phyloP scores from a whole-genome alignment of 2,797 vertebrate species.

The Dicrostonyx torquatus region DNA sequence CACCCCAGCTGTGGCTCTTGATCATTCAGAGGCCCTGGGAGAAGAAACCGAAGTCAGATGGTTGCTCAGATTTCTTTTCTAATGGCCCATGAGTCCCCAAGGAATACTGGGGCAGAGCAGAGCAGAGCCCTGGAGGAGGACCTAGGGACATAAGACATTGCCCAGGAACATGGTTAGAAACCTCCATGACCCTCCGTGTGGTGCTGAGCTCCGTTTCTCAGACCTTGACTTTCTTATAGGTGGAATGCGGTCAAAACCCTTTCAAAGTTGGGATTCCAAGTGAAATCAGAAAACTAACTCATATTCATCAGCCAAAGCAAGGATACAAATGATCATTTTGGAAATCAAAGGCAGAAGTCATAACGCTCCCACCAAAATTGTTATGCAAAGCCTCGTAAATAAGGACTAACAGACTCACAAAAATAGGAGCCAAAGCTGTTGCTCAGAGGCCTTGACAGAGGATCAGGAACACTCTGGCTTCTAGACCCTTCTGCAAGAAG shows the following conservation, averaged over 20 bases:
- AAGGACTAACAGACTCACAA: not conserved
- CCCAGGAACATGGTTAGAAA: accelerated
- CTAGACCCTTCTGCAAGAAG: not conserved
- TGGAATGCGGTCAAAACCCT: not conserved
- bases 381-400: not conserved
- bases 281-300: not conserved
- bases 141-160: not conserved
- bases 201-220: not conserved
- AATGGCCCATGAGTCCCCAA: not conserved
- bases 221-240: not conserved
- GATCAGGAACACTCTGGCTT: not conserved
- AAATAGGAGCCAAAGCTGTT: not conserved
- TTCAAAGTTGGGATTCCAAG: not conserved
- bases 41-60: not conserved
- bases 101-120: not conserved
- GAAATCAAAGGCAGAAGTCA: not conserved
- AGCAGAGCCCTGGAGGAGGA: not conserved
- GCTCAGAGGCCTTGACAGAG: not conserved
- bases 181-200: not conserved
- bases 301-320: not conserved
- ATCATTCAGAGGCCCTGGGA: not conserved
- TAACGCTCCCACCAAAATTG: not conserved
- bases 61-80: not conserved
- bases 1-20: not conserved
- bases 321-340: not conserved